A percentile compares a stretch with the other conserved stretches of the same genome.
These are phyloP conservation scores for Microctenopoma stevenorrisi DNA, from an alignment of 2,797 vertebrate species.

Conservation along the genomic window DNA sequence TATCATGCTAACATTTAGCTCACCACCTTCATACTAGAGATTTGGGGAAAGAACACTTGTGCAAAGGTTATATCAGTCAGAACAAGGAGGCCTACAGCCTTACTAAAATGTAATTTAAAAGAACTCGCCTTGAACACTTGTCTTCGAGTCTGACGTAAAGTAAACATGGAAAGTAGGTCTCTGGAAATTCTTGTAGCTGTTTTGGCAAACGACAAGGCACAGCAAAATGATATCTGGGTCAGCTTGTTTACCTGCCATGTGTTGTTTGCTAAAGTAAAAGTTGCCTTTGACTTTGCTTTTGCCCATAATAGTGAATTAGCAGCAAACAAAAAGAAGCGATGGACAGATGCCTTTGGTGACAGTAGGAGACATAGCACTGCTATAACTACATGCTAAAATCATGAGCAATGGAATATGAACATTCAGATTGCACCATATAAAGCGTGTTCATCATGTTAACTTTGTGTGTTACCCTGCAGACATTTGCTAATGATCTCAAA, in stretches of 20 bases:
- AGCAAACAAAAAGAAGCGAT: not conserved
- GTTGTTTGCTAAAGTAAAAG: slow-evolving; percentile 25
- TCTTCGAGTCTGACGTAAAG: slow-evolving; percentile 20
- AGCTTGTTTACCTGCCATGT: slow-evolving; percentile 32
- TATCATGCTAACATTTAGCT: not conserved
- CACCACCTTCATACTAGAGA: not conserved
- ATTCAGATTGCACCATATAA: not conserved
- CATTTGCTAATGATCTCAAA: not conserved
- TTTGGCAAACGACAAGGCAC: not conserved
- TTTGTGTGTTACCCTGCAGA: not conserved
- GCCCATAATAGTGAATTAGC: not conserved
- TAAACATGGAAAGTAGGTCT: slow-evolving; percentile 46
- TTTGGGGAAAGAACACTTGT: slow-evolving; percentile 3
- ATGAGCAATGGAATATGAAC: not conserved
- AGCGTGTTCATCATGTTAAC: not conserved
- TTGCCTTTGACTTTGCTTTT: slow-evolving; percentile 18
- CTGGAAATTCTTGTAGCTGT: slow-evolving; percentile 35
- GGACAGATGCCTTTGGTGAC: not conserved
- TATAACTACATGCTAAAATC: not conserved
- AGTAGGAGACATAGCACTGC: not conserved
- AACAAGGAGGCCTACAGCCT: slow-evolving; percentile 15
- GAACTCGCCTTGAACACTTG: slow-evolving; percentile 25
- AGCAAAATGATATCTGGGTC: slow-evolving; percentile 51
- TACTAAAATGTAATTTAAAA: not conserved
- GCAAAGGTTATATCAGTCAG: not conserved